Evolutionary conservation across 2,888 invertebrate genomes (phyloP), one percentile per base, ranked within the genome.

Genomic region (Andrena flavipes): DNA sequence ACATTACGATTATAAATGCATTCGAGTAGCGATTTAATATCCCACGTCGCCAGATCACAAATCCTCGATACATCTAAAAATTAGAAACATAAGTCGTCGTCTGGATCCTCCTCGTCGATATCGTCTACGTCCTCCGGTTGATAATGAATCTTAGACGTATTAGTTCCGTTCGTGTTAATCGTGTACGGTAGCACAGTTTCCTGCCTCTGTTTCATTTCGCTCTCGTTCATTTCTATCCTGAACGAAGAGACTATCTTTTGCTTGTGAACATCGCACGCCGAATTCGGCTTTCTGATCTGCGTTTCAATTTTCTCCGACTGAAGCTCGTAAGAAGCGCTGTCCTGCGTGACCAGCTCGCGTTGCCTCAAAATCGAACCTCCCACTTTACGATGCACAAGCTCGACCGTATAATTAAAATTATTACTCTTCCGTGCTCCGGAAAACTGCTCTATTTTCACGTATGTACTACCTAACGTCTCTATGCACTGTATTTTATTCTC

Each of bases 51-150:
- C 33, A 2, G 10, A 35, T 10, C 56, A 30, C 1, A 29, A 10
- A 51, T 67, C 1, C 30, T 30, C 4, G 2, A 33, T 33, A 60
- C 5, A 60, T 48, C n/a, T 26, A 13, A 1, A 1, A 33, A 49
- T 82, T 94, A 96, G 90, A 97, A 96, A 94, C 97, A 96, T 81
- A 98, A 94, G 94, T 98, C 98, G 93, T 98, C 97, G 95, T 98
- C 98, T 1, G 97, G 97, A 94, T 98, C 88, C 94, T 97, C 97
- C 90, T 97, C 97, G 91, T 98, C 98, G 95, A 97, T 96, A 92
- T 97, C 97, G 93, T 97, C 97, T 1, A 96, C 95, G 72, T 96
- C 96, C 94, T 98, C 97, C 10, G 97, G 96, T 85, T 96, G 95
- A 91, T 98, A 97, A 87, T 96, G 95, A 49, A 97, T 97, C 91